Conservation (phyloP, 2,797 vertebrate genomes). For the Zalophus californianus region DNA sequence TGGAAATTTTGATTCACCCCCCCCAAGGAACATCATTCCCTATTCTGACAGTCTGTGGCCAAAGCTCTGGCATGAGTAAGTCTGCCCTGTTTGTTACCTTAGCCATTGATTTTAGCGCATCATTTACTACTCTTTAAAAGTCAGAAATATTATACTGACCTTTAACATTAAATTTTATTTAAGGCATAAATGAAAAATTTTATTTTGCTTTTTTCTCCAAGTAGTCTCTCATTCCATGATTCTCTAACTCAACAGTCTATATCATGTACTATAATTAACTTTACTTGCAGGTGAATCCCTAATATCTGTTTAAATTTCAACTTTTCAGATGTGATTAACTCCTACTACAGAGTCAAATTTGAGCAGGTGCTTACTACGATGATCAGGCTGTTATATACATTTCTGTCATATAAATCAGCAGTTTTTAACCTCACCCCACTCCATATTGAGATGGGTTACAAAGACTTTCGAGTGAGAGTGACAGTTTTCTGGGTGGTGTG, state of each 20-base stretch:
- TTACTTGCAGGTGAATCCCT: background rate
- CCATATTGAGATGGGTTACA: background rate
- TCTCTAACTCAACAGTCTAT: background rate
- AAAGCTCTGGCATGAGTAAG: background rate
- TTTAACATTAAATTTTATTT: background rate
- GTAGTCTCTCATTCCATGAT: background rate
- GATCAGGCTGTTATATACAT: background rate
- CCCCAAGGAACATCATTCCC: background rate
- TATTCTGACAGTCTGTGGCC: background rate
- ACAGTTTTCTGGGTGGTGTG: background rate
- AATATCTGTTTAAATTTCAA: constrained; percentile 28
- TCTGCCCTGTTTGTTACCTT: background rate
- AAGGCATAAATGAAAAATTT: background rate
- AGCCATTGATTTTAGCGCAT: background rate
- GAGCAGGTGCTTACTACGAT: constrained; percentile 15
- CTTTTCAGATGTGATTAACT: constrained; percentile 42
- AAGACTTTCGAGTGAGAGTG: background rate
- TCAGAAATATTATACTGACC: background rate
- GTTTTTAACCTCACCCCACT: background rate
- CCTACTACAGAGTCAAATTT: background rate
- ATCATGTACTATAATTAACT: background rate
- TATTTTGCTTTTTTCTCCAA: background rate
- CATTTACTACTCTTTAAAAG: background rate
- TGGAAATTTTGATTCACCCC: background rate
- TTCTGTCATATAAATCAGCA: constrained; percentile 38